A percentile compares a stretch with the other conserved stretches of the same genome.
These are phyloP conservation scores for Heterodera filipjevi DNA, from an alignment of 2,888 invertebrate genomes.

Conservation along the genomic window DNA sequence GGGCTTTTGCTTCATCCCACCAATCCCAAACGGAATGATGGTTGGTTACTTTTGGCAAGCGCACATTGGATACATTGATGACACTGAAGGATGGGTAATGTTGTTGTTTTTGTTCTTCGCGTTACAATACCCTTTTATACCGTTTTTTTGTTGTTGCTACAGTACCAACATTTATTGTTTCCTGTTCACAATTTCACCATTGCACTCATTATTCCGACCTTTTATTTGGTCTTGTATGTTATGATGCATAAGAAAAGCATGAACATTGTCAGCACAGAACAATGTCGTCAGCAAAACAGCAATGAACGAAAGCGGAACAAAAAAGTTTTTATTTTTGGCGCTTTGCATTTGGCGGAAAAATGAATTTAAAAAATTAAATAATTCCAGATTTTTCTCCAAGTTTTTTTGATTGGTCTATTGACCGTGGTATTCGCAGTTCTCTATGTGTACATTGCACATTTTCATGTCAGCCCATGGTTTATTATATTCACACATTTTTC, in stretches of 20 bases:
- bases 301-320: conserved; percentile 8
- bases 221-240: conserved; percentile 17
- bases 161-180: conserved; percentile 25
- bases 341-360: neutral
- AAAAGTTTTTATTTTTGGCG: neutral
- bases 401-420: conserved; percentile 14
- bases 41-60: conserved; percentile 25
- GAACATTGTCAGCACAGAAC: conserved; percentile 5
- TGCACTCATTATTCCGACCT: conserved; percentile 15
- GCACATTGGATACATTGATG: conserved; percentile 22
- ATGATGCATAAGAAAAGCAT: conserved; percentile 18
- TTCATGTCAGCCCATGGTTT: conserved; percentile 15
- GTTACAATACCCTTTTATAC: too few species aligned
- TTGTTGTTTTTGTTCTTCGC: too few species aligned
- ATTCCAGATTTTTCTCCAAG: conserved; percentile 17
- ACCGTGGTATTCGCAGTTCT: conserved; percentile 12
- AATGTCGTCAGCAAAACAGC: neutral
- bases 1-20: conserved; percentile 26
- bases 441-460: conserved; percentile 23
- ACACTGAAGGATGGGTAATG: conserved; percentile 24
- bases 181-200: conserved; percentile 19
- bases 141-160: too few species aligned
- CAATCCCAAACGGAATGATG: conserved; percentile 24
- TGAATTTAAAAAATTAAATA: neutral
- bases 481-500: conserved; percentile 20